These are phyloP conservation scores for Notarius quadriscutis DNA, from an alignment of 2,113 vertebrate species.

Conservation along the genomic window DNA sequence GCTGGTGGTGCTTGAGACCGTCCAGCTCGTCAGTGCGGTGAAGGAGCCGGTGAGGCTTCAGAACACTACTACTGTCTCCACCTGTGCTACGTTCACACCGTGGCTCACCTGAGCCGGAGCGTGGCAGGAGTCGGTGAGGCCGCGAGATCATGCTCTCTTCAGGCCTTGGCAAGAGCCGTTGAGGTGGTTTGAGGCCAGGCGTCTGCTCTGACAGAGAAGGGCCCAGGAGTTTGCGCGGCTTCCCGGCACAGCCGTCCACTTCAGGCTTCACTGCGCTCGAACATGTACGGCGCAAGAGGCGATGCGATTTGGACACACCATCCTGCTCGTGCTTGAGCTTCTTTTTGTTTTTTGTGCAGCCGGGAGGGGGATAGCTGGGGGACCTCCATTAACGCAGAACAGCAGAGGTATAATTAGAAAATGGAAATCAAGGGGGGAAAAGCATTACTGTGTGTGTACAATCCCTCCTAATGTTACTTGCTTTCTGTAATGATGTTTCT, in stretches of 20 bases:
- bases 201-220: slow-evolving; percentile 81
- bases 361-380: slow-evolving; percentile 89
- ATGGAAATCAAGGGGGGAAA: slow-evolving; percentile 15
- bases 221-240: slow-evolving; percentile 81
- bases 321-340: slow-evolving; percentile 86
- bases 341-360: slow-evolving; percentile 85
- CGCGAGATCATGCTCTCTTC: slow-evolving; percentile 79
- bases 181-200: slow-evolving; percentile 73
- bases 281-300: slow-evolving; percentile 82
- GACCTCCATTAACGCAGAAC: slow-evolving; percentile 72
- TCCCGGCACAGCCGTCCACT: slow-evolving; percentile 74
- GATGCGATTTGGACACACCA: slow-evolving; percentile 85
- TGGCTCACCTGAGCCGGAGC: slow-evolving; percentile 79
- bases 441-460: slow-evolving; percentile 25
- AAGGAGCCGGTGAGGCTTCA: slow-evolving; percentile 83
- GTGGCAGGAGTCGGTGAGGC: slow-evolving; percentile 78
- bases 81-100: slow-evolving; percentile 75
- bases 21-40: slow-evolving; percentile 83
- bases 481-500: slow-evolving; percentile 22
- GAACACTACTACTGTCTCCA: slow-evolving; percentile 47
- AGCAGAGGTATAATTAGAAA: slow-evolving; percentile 31
- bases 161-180: slow-evolving; percentile 79
- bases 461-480: slow-evolving; percentile 23
- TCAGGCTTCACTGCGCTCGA: slow-evolving; percentile 79
- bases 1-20: slow-evolving; percentile 80